Conservation (phyloP, 2,797 vertebrate species). For the Dromococcyx pavoninus region DNA sequence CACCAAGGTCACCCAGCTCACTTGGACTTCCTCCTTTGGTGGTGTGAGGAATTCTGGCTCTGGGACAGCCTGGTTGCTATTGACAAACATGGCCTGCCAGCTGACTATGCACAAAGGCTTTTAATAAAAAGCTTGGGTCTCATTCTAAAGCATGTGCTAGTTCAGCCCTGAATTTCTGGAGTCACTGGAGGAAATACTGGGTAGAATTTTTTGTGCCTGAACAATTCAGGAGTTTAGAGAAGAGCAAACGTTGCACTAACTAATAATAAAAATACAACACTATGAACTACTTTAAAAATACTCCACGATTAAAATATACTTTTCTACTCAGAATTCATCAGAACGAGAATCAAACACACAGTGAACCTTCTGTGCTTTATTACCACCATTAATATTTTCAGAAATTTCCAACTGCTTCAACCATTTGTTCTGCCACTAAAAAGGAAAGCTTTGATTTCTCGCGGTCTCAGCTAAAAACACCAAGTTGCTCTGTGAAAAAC, state of each 20-base stretch:
- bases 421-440: conserved; percentile 32
- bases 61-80: not conserved
- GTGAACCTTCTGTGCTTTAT: not conserved
- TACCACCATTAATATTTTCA: conserved; percentile 4
- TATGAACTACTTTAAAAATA: not conserved
- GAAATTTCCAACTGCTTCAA: conserved; percentile 16
- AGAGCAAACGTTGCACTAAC: not conserved
- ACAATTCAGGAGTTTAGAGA: not conserved
- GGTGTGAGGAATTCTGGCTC: not conserved
- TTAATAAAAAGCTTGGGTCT: not conserved
- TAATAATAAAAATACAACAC: not conserved
- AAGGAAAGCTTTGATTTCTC: conserved; percentile 19
- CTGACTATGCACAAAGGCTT: not conserved
- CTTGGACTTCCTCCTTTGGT: not conserved
- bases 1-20: not conserved
- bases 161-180: not conserved
- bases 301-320: not conserved
- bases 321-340: not conserved
- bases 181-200: not conserved
- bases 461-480: not conserved
- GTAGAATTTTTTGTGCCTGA: not conserved
- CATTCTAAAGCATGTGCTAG: not conserved
- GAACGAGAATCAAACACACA: not conserved
- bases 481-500: not conserved
- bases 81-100: not conserved